Evolutionary conservation across 2,888 invertebrate species (phyloP).

Genomic region (Linhomoeus sp.): DNA sequence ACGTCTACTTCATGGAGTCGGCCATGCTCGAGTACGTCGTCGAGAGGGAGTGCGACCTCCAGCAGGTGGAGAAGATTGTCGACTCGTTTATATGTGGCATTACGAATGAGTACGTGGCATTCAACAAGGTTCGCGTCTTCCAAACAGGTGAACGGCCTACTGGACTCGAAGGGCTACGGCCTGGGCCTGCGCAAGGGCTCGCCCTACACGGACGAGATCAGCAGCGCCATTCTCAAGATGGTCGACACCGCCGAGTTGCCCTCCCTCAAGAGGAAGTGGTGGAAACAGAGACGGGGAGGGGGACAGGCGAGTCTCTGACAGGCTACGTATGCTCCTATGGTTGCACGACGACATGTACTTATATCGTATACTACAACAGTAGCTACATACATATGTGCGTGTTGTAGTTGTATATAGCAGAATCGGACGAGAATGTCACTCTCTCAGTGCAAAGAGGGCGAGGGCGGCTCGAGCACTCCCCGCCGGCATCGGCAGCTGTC

Average conservation of each 20-base stretch:
- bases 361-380: too few relatives aligned
- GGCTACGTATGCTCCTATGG: too few relatives aligned
- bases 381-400: too few relatives aligned
- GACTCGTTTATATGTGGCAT: conserved; percentile 12
- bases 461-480: too few relatives aligned
- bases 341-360: too few relatives aligned
- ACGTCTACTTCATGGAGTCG: conserved; percentile 36
- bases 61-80: conserved; percentile 30
- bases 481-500: too few relatives aligned
- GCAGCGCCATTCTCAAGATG: conserved; percentile 74
- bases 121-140: too few relatives aligned
- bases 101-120: too few relatives aligned
- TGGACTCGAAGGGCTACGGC: conserved; percentile 29
- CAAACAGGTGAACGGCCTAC: conserved; percentile 29
- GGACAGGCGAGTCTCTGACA: conserved; percentile 26
- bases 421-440: too few relatives aligned
- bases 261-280: conserved; percentile 77
- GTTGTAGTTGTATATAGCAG: too few relatives aligned
- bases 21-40: conserved; percentile 33
- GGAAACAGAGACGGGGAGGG: conserved; percentile 79
- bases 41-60: conserved; percentile 33
- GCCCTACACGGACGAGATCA: conserved; percentile 64
- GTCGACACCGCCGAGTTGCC: conserved; percentile 83
- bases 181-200: conserved; percentile 7
- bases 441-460: too few relatives aligned